These are phyloP conservation scores for Scleropages formosus DNA, from an alignment of 2,797 vertebrate species.

Conservation along the genomic window DNA sequence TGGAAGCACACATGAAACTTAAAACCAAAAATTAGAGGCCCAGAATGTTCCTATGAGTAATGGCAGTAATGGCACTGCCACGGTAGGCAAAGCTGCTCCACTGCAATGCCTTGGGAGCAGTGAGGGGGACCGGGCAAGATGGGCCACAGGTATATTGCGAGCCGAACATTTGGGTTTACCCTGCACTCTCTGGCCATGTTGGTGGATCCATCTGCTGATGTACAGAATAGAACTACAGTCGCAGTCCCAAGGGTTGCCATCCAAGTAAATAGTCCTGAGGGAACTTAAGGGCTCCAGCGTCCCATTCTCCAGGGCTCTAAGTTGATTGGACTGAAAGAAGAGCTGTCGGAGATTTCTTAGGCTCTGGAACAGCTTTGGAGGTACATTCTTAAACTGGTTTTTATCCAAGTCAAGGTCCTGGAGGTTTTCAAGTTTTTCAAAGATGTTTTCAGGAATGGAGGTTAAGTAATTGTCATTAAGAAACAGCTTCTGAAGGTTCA, in stretches of 20 bases:
- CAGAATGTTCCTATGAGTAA: conserved; percentile 19
- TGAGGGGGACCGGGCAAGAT: neutral
- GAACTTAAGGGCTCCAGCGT: conserved; percentile 48
- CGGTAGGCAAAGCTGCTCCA: neutral
- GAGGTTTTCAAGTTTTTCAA: conserved; percentile 41
- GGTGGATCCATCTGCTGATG: conserved; percentile 55
- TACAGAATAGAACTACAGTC: conserved; percentile 38
- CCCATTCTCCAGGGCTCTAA: conserved; percentile 40
- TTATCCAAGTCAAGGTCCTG: conserved; percentile 56
- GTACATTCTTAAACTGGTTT: conserved; percentile 51
- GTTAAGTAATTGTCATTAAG: conserved; percentile 57
- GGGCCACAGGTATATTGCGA: neutral
- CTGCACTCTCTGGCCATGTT: conserved; percentile 36
- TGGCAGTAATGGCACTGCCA: conserved; percentile 13
- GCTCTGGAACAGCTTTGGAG: conserved; percentile 43
- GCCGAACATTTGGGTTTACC: conserved; percentile 43
- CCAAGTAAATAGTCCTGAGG: conserved; percentile 44
- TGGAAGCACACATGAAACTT: neutral
- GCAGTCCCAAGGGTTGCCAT: conserved; percentile 61
- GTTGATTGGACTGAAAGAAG: conserved; percentile 56
- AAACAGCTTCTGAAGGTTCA: conserved; percentile 48
- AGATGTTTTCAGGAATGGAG: conserved; percentile 40
- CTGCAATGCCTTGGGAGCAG: conserved; percentile 34
- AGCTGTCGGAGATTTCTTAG: conserved; percentile 51
- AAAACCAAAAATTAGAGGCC: neutral